Conservation (phyloP, 1,140 invertebrate genomes). For the Saccostrea cuccullata region DNA sequence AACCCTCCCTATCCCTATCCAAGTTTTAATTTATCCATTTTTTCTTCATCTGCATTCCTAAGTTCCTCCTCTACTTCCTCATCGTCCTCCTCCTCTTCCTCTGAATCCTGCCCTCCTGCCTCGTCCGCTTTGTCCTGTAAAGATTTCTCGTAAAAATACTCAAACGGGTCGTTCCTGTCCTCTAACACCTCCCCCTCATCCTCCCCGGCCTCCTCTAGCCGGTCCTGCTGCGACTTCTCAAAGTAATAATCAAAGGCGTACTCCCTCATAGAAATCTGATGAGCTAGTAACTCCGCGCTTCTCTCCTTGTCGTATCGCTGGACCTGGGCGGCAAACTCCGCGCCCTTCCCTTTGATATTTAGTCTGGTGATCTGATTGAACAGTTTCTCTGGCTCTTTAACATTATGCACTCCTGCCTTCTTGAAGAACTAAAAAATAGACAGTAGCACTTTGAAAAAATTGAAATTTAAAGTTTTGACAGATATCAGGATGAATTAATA, state of each 20-base stretch:
- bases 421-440: conserved; percentile 84
- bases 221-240: conserved; percentile 65
- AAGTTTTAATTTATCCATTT: conserved; percentile 14
- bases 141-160: conserved; percentile 42
- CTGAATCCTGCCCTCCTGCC: background rate
- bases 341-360: conserved; percentile 77
- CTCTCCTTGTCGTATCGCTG: conserved; percentile 70
- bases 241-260: conserved; percentile 76
- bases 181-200: conserved; percentile 56
- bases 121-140: conserved; percentile 32
- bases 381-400: conserved; percentile 84
- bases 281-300: conserved; percentile 58
- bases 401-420: conserved; percentile 83
- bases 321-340: conserved; percentile 72
- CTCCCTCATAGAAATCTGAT: conserved; percentile 59
- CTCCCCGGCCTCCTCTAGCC: conserved; percentile 44
- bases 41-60: background rate
- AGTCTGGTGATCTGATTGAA: conserved; percentile 85
- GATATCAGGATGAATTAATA: no score
- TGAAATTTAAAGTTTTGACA: background rate
- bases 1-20: background rate
- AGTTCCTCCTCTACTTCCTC: background rate
- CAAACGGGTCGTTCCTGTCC: conserved; percentile 25
- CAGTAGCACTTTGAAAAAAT: conserved; percentile 33
- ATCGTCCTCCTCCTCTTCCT: conserved; percentile 43